Evolutionary conservation across 2,888 invertebrate genomes (phyloP).

Genomic region (Chaitophorus viminalis): DNA sequence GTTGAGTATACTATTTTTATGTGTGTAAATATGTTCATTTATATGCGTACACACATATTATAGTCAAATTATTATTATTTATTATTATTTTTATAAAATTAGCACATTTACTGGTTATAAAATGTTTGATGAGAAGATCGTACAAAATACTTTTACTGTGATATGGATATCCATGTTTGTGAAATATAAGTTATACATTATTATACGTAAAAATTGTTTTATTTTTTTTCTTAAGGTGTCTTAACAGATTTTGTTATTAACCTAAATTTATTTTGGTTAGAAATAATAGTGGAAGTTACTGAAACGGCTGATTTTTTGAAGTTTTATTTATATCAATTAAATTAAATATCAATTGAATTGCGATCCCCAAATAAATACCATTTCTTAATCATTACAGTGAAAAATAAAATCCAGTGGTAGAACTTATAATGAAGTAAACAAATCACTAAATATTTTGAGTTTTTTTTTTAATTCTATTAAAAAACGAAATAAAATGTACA

Average conservation of each 20-base stretch:
- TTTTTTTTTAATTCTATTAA: too few relatives aligned
- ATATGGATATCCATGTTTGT: constrained; percentile 53
- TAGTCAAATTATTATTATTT: constrained; percentile 7
- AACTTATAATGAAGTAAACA: too few relatives aligned
- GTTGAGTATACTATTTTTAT: constrained; percentile 20
- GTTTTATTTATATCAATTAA: too few relatives aligned
- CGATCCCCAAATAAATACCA: too few relatives aligned
- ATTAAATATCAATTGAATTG: too few relatives aligned
- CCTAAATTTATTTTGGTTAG: background rate
- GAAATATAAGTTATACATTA: constrained; percentile 51
- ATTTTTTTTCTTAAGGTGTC: background rate
- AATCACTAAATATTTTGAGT: too few relatives aligned
- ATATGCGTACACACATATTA: background rate
- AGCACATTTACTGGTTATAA: constrained; percentile 23
- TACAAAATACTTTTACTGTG: constrained; percentile 59
- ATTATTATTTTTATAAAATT: constrained; percentile 28
- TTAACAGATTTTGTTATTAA: background rate
- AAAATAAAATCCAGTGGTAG: too few relatives aligned
- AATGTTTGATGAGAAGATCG: constrained; percentile 52
- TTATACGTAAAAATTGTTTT: background rate
- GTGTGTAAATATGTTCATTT: background rate
- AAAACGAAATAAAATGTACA: too few relatives aligned
- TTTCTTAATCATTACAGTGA: too few relatives aligned
- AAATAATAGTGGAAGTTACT: too few relatives aligned
- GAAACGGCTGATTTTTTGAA: too few relatives aligned